Evolutionary conservation across 2,113 vertebrate species (phyloP), one percentile per base, ranked within the genome.

Genomic region (Ammodytes dubius): DNA sequence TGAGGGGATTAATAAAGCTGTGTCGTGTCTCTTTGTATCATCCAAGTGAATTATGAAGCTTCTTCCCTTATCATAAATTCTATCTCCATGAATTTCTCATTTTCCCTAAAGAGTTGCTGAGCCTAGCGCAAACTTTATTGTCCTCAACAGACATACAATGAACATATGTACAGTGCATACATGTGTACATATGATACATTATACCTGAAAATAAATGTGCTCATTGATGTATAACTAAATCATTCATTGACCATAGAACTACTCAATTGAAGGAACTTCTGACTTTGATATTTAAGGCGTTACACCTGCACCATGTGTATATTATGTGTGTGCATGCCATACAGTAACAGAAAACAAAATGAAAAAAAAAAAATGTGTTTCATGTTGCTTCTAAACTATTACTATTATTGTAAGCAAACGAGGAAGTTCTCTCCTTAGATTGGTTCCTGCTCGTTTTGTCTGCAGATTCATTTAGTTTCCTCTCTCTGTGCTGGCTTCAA

Each of bases 381-480:
- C 37, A 46, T 57, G 70, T 49, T 75, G 61, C 46, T 60, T 64
- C 17, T 53, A 39, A 82, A 72, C 67, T 64, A 43, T 27, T 27
- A 27, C 27, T 69, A 50, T 58, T 56, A 83, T 72, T 76, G 58
- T 50, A 12, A 8, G 15, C 9, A 45, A 56, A 64, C 71, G 49
- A 72, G 65, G 70, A 78, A 75, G 49, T 85, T 82, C 40, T 61
- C 46, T 5, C 7, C 80, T 59, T 53, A 70, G 81, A 76, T 61
- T 14, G 84, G 81, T 81, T 82, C 53, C 35, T 1, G 0, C 63
- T 64, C 58, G 45, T 60, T 87, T 61, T 79, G 74, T 72, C 56
- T 77, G 53, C 40, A 69, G 58, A 58, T 81, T 74, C 53, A 73
- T 85, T 87, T 84, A 82, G 73, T 85, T 85, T 84, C 85, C 46